These are phyloP conservation scores for Tiliqua scincoides DNA, from an alignment of 2,113 vertebrate species.

Conservation along the genomic window DNA sequence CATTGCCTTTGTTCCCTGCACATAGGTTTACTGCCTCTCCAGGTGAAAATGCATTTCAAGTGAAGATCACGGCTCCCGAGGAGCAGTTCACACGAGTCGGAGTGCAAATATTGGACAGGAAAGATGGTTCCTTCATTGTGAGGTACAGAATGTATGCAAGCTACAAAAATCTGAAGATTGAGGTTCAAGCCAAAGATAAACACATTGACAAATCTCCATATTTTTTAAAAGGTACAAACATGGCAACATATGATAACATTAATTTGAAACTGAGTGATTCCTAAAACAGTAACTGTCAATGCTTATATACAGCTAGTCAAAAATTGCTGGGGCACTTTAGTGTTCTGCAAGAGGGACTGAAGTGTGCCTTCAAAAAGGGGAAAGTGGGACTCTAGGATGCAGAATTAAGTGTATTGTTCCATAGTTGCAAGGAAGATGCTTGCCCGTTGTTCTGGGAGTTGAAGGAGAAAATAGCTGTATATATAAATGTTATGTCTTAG, in stretches of 20 bases:
- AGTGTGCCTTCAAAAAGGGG: not conserved
- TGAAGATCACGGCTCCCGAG: conserved; percentile 86
- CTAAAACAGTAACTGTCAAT: not conserved
- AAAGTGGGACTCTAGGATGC: not conserved
- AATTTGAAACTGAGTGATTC: conserved; percentile 6
- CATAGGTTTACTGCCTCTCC: conserved; percentile 90
- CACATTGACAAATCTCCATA: conserved; percentile 92
- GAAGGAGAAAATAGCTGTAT: not conserved
- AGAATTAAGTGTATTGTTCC: not conserved
- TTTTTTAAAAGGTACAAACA: conserved; percentile 85
- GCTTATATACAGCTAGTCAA: not conserved
- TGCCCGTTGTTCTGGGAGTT: not conserved
- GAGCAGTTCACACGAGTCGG: conserved; percentile 93
- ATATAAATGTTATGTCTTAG: no score
- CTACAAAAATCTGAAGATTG: conserved; percentile 88
- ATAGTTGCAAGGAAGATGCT: not conserved
- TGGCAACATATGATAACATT: not conserved
- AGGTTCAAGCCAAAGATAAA: conserved; percentile 80
- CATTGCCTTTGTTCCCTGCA: conserved; percentile 21
- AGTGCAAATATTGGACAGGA: conserved; percentile 92
- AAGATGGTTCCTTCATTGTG: conserved; percentile 94
- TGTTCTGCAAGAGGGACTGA: not conserved
- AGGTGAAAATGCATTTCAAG: conserved; percentile 88
- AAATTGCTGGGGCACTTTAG: not conserved
- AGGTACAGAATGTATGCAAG: conserved; percentile 96